These are phyloP conservation scores for Orthonevra nobilis DNA, from an alignment of 2,888 invertebrate species.

Conservation along the genomic window DNA sequence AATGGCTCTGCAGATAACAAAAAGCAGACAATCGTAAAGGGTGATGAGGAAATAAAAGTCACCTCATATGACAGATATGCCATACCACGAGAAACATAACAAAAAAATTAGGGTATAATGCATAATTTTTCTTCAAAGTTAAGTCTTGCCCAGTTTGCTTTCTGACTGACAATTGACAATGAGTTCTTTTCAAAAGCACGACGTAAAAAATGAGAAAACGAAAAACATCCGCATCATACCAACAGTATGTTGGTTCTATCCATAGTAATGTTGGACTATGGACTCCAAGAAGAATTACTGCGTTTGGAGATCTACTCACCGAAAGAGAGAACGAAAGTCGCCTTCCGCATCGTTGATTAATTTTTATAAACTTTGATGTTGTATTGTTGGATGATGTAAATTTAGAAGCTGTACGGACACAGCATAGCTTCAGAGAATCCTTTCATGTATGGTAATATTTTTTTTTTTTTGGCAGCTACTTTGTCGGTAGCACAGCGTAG, in stretches of 20 bases:
- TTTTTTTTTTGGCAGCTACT: conserved; percentile 22
- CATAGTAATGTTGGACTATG: conserved; percentile 19
- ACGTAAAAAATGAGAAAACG: conserved; percentile 1
- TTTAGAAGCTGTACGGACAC: conserved; percentile 28
- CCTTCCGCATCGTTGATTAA: conserved; percentile 48
- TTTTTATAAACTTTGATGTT: conserved; percentile 52
- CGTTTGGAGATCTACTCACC: neutral
- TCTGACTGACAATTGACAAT: neutral
- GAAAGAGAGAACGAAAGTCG: conserved; percentile 4
- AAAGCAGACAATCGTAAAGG: no score
- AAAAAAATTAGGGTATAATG: no score
- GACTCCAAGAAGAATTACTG: conserved; percentile 29
- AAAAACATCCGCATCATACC: conserved; percentile 7
- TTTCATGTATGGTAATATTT: no score
- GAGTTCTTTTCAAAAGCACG: conserved; percentile 9
- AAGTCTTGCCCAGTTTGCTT: no score
- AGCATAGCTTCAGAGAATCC: conserved; percentile 13
- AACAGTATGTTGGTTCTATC: conserved; percentile 17
- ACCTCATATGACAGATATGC: no score
- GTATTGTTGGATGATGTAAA: conserved; percentile 27
- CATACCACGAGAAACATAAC: no score
- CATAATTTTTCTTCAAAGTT: no score
- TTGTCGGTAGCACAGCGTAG: conserved; percentile 7
- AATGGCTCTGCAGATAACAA: no score
- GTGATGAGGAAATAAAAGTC: no score